phyloP scores from a whole-genome alignment of 2,113 vertebrate species.

The Brachionichthys hirsutus region DNA sequence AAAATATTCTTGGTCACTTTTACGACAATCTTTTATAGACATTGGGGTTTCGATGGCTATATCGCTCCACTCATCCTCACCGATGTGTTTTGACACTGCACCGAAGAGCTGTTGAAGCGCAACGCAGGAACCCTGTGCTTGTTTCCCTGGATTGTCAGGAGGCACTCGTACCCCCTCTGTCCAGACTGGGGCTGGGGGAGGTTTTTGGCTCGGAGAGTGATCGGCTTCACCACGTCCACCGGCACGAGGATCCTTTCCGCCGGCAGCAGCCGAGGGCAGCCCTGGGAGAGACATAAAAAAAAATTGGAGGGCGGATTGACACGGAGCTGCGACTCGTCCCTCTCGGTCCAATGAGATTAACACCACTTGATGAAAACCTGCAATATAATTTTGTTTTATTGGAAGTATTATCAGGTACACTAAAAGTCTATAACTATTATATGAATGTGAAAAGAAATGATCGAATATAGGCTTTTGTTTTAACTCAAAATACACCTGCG shows the following conservation, averaged over 20 bases:
- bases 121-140: constrained; percentile 93
- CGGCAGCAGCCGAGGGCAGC: constrained; percentile 93
- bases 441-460: background rate
- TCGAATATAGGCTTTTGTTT: background rate
- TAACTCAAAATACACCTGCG: no score
- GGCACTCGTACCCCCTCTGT: constrained; percentile 94
- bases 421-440: background rate
- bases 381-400: background rate
- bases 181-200: constrained; percentile 96
- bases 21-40: constrained; percentile 27
- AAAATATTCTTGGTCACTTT: constrained; percentile 19
- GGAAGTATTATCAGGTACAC: no score
- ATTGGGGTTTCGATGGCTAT: constrained; percentile 21
- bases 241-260: constrained; percentile 93
- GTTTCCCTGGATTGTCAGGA: constrained; percentile 89
- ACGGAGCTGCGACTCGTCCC: background rate
- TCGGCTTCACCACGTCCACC: constrained; percentile 94
- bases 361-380: background rate
- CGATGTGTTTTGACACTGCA: constrained; percentile 98
- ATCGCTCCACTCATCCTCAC: constrained; percentile 75
- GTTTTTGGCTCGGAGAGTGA: constrained; percentile 94
- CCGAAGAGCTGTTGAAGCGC: constrained; percentile 97
- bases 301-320: background rate
- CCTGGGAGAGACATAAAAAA: constrained; percentile 69
- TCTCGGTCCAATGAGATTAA: background rate